Base-by-base conservation (phyloP, 2,113 vertebrate genomes). In the Empidonax traillii region DNA sequence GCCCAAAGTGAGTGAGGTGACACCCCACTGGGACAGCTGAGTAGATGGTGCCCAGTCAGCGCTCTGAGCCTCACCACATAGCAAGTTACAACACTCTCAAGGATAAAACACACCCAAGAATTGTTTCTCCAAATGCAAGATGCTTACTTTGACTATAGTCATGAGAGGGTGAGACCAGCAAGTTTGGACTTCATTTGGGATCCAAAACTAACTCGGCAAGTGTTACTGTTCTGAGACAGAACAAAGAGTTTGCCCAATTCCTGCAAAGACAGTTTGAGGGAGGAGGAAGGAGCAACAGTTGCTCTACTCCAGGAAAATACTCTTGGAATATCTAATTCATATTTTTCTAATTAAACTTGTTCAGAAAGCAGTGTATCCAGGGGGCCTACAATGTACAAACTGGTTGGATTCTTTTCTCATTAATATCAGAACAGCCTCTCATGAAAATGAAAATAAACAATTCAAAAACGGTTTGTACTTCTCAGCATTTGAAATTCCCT, bases 121-220 rank as follows among this genome's bases (percentile, higher is more conserved):
- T 24, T 62, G 6, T 46, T 83, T 74, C 67, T 63, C 43, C 44
- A 89, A 49, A 37, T 67, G 44, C 37, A 89, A 81, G 78, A 85
- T 6, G 11, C 30, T 56, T 76, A 23, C 46, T 77, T 58, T 66
- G 14, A 67, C 35, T 55, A 43, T 0, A 75, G 24, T 49, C 43
- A 56, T 1, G 1, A 47, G 6, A 62, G 24, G 3, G 13, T 23
- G 18, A 82, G 30, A 82, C 21, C 75, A 53, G 25, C 23, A 86
- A 67, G 27, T 43, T 74, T 75, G 62, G 6, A 47, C 16, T 82
- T 91, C 41, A 73, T 73, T 58, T 69, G 37, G 31, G 12, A 83
- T 85, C 17, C 33, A 89, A 93, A 89, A 85, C 49, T 13, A 89
- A 89, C 67, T 89, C 73, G 66, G 37, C 61, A 95, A 67, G n/a